Conservation (phyloP, 2,888 invertebrate species). For the Tridacna crocea region DNA sequence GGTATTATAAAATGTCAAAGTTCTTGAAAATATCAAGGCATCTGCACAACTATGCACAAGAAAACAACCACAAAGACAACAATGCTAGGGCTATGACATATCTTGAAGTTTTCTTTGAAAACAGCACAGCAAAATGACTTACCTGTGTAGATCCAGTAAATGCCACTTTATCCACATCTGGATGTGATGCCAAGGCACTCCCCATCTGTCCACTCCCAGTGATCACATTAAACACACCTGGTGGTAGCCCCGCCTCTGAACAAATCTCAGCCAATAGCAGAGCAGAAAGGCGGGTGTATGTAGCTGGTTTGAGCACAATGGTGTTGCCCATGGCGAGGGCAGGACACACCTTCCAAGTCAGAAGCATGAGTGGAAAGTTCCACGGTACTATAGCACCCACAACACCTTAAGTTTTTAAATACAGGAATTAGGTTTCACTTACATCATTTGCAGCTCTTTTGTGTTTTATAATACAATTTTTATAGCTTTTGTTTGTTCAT, state of each 20-base stretch:
- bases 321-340: slow-evolving; percentile 86
- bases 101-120: no score
- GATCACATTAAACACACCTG: slow-evolving; percentile 85
- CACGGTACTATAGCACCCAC: slow-evolving; percentile 85
- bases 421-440: background rate
- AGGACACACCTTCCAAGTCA: slow-evolving; percentile 85
- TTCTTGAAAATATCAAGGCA: no score
- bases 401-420: slow-evolving; percentile 80
- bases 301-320: slow-evolving; percentile 85
- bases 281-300: slow-evolving; percentile 84
- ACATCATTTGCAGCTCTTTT: no score
- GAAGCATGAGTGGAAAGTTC: slow-evolving; percentile 85
- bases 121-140: slow-evolving; percentile 26
- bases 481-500: no score
- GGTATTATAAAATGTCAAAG: no score
- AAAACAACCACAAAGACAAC: no score
- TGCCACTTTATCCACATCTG: slow-evolving; percentile 83
- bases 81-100: no score
- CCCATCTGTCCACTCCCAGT: slow-evolving; percentile 83
- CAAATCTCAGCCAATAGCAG: slow-evolving; percentile 85
- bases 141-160: slow-evolving; percentile 84
- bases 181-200: slow-evolving; percentile 80
- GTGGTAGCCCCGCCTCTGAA: slow-evolving; percentile 85
- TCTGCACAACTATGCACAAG: no score
- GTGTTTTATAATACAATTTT: no score